Percentiles rank a stretch among this genome's conserved stretches.
These are phyloP conservation scores for Agapornis roseicollis DNA, from an alignment of 2,113 vertebrate genomes.

Conservation along the genomic window DNA sequence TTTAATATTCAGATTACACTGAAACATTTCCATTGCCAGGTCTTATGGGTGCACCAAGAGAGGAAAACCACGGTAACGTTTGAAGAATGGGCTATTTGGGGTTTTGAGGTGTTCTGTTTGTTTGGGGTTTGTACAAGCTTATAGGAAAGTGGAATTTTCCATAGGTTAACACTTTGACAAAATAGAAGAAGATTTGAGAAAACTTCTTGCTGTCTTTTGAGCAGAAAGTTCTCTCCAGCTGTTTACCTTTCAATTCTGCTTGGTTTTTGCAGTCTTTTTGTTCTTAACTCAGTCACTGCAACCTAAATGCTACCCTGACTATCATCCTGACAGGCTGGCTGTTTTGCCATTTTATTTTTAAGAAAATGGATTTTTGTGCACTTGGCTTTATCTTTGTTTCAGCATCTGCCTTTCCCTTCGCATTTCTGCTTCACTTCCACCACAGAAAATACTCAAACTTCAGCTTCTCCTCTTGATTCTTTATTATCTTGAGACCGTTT, in stretches of 20 bases:
- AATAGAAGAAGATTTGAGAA: background rate
- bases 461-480: background rate
- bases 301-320: slow-evolving; percentile 45
- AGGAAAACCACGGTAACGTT: background rate
- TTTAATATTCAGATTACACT: background rate
- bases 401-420: background rate
- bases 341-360: background rate
- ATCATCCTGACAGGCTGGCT: slow-evolving; percentile 44
- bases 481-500: background rate
- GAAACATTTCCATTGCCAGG: background rate
- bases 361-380: background rate
- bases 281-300: slow-evolving; percentile 13
- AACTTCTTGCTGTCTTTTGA: background rate
- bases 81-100: background rate
- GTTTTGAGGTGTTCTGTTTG: background rate
- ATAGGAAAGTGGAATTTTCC: background rate
- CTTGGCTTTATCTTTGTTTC: slow-evolving; percentile 27
- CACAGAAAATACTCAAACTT: background rate
- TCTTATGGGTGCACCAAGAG: background rate
- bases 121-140: background rate
- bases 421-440: slow-evolving; percentile 2
- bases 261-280: background rate
- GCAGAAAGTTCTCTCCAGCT: background rate
- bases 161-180: background rate
- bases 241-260: slow-evolving; percentile 13